phyloP scores from a whole-genome alignment of 2,888 invertebrate species.

The Cantharis rufa region DNA sequence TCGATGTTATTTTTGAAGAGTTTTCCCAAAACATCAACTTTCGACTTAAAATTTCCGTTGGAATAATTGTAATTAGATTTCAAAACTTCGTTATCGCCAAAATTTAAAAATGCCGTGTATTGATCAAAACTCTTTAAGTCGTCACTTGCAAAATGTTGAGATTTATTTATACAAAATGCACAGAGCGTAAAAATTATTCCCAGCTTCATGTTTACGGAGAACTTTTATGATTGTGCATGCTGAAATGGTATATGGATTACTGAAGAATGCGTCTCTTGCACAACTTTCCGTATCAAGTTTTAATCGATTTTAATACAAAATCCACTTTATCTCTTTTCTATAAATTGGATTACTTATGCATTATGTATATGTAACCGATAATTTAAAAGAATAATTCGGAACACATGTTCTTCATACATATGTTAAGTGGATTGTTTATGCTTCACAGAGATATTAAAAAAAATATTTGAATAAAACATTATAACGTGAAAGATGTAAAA shows the following conservation, averaged over 20 bases:
- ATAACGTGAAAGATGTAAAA: background rate
- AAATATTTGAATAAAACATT: background rate
- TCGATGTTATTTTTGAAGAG: slow-evolving; percentile 62
- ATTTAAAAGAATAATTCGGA: background rate
- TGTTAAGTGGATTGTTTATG: background rate
- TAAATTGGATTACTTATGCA: background rate
- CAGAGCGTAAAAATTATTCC: background rate
- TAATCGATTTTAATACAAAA: background rate
- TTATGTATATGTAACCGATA: background rate
- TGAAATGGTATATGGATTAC: background rate
- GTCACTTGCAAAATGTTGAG: background rate
- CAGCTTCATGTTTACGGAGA: background rate
- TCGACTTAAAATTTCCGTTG: slow-evolving; percentile 52
- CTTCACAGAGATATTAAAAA: background rate
- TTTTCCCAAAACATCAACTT: slow-evolving; percentile 61
- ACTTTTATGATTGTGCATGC: background rate
- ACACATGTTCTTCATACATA: background rate
- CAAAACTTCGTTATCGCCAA: slow-evolving; percentile 48
- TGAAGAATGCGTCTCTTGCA: background rate
- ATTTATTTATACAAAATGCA: background rate
- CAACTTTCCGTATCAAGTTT: background rate
- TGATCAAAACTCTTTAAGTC: slow-evolving; percentile 32
- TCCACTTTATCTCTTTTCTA: background rate
- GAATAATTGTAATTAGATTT: slow-evolving; percentile 48
- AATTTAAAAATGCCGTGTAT: slow-evolving; percentile 52